phyloP scores from a whole-genome alignment of 2,888 invertebrate species.

The Arrhopalites spinosus region DNA sequence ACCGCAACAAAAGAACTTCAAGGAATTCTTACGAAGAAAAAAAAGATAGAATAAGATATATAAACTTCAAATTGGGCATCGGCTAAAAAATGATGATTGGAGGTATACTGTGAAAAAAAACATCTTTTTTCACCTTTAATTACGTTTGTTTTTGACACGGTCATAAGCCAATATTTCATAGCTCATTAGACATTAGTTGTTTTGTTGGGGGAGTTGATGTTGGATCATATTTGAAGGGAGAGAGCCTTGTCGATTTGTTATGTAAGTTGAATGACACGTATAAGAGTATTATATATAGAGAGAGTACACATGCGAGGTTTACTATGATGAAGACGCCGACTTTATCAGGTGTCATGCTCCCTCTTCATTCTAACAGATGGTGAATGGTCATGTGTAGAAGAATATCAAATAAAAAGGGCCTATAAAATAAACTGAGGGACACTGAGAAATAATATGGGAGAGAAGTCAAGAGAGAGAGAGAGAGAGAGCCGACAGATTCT shows the following conservation, averaged over 20 bases:
- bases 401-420: conserved; percentile 35
- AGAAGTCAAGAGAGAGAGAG: neutral
- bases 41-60: too few species aligned
- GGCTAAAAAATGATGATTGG: conserved; percentile 7
- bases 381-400: conserved; percentile 39
- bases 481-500: conserved; percentile 20
- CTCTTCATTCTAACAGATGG: conserved; percentile 47
- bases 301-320: conserved; percentile 13
- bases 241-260: conserved; percentile 7
- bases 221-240: conserved; percentile 26
- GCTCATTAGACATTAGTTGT: conserved; percentile 46
- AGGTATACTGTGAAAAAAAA: conserved; percentile 33
- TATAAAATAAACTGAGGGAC: conserved; percentile 24
- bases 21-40: too few species aligned
- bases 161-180: conserved; percentile 54
- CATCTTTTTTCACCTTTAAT: conserved; percentile 49
- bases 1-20: too few species aligned
- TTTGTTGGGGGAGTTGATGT: neutral
- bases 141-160: conserved; percentile 53
- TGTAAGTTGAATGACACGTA: neutral
- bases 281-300: neutral
- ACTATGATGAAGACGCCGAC: conserved; percentile 46
- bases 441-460: neutral
- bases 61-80: neutral
- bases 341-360: conserved; percentile 46